Evolutionary conservation across 2,113 vertebrate species (phyloP).

Genomic region (Chauna torquata): DNA sequence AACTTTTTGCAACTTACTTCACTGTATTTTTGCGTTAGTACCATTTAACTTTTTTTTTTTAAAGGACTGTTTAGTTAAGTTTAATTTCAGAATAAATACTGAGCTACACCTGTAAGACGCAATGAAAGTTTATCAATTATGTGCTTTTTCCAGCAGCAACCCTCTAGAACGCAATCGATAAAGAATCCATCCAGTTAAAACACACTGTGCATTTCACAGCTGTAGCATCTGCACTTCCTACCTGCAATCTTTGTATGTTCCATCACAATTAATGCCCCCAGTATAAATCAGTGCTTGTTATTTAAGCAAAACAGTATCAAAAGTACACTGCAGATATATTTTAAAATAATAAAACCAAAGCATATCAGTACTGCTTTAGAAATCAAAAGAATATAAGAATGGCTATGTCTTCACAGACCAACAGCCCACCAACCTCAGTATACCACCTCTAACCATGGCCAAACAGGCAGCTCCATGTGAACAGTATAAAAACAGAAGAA

Average conservation of each 20-base stretch:
- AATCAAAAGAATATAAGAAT: fast-evolving
- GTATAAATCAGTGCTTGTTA: background rate
- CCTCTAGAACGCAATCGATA: background rate
- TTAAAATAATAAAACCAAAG: background rate
- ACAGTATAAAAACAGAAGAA: background rate
- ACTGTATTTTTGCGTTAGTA: background rate
- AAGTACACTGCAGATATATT: background rate
- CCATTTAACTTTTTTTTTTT: background rate
- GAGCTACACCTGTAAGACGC: background rate
- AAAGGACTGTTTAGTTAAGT: background rate
- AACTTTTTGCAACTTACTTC: background rate
- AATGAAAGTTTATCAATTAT: background rate
- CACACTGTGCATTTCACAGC: background rate
- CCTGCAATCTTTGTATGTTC: background rate
- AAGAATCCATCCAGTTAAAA: background rate
- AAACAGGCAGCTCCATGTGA: background rate
- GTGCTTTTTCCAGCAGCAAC: background rate
- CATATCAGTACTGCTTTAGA: background rate
- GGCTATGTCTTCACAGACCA: background rate
- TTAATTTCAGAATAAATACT: background rate
- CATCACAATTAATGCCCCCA: background rate
- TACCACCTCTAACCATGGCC: fast-evolving
- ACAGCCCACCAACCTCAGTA: background rate
- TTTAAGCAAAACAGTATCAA: background rate
- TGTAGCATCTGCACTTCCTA: background rate